Conservation (phyloP, 2,797 vertebrate genomes). For the Dicrostonyx torquatus region DNA sequence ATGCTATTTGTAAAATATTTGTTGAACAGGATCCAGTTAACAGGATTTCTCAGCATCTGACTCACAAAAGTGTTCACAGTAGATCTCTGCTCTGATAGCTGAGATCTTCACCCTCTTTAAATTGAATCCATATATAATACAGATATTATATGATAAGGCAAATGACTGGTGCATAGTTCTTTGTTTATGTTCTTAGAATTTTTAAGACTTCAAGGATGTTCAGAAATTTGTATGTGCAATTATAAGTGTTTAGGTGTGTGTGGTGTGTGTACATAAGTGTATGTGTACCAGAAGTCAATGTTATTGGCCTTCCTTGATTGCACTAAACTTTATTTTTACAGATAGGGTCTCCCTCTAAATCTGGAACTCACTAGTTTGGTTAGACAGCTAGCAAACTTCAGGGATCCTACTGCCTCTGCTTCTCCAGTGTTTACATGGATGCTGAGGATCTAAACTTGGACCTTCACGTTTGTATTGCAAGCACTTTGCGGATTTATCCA, state of each 20-base stretch:
- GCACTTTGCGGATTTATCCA: neutral
- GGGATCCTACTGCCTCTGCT: neutral
- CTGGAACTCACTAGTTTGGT: neutral
- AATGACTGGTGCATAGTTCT: neutral
- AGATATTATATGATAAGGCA: neutral
- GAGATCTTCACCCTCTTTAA: constrained; percentile 9
- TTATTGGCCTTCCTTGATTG: neutral
- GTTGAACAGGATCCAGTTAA: neutral
- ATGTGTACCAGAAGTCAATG: neutral
- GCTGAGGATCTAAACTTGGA: neutral
- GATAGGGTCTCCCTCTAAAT: neutral
- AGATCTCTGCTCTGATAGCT: neutral
- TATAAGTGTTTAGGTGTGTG: neutral
- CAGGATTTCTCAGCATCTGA: neutral
- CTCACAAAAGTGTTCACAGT: neutral
- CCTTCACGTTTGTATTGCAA: neutral
- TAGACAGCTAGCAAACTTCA: neutral
- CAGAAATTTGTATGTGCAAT: neutral
- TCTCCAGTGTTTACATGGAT: neutral
- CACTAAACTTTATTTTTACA: neutral
- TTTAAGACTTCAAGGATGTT: neutral
- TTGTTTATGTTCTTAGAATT: neutral
- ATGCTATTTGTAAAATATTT: neutral
- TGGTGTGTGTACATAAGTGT: neutral
- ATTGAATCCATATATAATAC: neutral